Evolutionary conservation across 2,888 invertebrate genomes (phyloP), one percentile per base, ranked within the genome.

Genomic region (Phengaris alcon): DNA sequence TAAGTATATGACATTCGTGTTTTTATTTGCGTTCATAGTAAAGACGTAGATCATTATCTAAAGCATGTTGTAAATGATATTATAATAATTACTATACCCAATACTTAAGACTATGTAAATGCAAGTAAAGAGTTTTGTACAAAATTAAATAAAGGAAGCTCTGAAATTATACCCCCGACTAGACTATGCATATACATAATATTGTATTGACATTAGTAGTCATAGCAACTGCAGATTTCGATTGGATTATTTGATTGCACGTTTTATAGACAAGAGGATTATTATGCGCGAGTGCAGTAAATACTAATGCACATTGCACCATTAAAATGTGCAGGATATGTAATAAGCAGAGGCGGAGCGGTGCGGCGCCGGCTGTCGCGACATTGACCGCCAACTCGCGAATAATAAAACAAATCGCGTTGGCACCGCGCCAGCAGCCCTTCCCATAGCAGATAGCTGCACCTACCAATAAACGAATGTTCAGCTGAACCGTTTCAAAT

Each of bases 331-430:
- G 86, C 84, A 79, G 81, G 82, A 84, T 84, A 84, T 84, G 79
- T 85, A 84, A 82, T 84, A 83, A 83, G 86, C 78, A 64, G 64
- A 64, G 64, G 64, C 64, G 35, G 78, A 73, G 84, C 83, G 87
- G 85, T 88, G 89, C 87, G 89, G 90, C 85, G 82, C 82, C 82
- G 86, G 74, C 83, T 88, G 88, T 90, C 89, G 88, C 87, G 93
- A 92, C 93, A 93, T 91, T 92, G 93, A 93, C 93, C 93, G 91
- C 90, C 88, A 89, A 88, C 82, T 82, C 81, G 88, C 88, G 91
- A 89, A 91, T 90, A 91, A 93, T 92, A 92, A 93, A 90, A 89
- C 85, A 89, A 90, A 90, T 88, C 88, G 86, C 83, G 13, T 87
- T 93, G 93, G 93, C 93, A 87, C 79, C 82, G 84, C 81, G 91